Evolutionary conservation across 2,113 vertebrate species (phyloP).

Genomic region (Jaculus jaculus): DNA sequence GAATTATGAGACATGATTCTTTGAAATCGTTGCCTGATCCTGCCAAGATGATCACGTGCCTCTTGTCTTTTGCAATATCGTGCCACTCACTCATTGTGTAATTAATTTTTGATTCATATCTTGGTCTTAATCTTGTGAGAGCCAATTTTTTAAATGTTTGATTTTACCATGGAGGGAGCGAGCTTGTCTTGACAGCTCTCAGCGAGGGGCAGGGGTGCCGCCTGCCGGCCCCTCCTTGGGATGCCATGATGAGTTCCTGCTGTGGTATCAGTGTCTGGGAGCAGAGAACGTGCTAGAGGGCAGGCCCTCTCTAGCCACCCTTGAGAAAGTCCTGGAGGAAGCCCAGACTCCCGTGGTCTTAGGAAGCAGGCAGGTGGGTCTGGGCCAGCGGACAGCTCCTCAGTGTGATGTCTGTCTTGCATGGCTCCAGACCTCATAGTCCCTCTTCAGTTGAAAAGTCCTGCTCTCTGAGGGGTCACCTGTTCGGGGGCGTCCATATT

Average conservation of each 20-base stretch:
- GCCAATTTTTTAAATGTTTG: rapidly evolving
- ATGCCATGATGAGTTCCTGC: rapidly evolving
- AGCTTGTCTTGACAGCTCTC: rapidly evolving
- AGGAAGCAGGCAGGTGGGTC: not conserved
- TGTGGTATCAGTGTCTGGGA: rapidly evolving
- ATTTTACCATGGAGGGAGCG: rapidly evolving
- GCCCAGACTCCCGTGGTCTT: not conserved
- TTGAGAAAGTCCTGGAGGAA: too few relatives aligned
- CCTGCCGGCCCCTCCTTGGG: not conserved
- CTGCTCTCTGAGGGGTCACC: not conserved
- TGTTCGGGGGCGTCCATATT: rapidly evolving
- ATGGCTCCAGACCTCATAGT: not conserved
- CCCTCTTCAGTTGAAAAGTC: not conserved
- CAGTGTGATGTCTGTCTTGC: not conserved
- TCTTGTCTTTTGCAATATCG: not conserved
- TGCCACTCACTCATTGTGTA: not conserved
- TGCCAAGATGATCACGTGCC: not conserved
- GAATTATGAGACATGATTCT: not conserved
- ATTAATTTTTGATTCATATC: rapidly evolving
- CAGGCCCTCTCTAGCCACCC: not conserved
- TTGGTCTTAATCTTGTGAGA: not conserved
- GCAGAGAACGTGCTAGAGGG: not conserved
- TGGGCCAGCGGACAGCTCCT: not conserved
- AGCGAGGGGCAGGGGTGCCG: rapidly evolving
- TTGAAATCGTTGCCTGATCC: not conserved